These are phyloP conservation scores for Gymnorhina tibicen DNA, from an alignment of 2,113 vertebrate genomes.

Conservation along the genomic window DNA sequence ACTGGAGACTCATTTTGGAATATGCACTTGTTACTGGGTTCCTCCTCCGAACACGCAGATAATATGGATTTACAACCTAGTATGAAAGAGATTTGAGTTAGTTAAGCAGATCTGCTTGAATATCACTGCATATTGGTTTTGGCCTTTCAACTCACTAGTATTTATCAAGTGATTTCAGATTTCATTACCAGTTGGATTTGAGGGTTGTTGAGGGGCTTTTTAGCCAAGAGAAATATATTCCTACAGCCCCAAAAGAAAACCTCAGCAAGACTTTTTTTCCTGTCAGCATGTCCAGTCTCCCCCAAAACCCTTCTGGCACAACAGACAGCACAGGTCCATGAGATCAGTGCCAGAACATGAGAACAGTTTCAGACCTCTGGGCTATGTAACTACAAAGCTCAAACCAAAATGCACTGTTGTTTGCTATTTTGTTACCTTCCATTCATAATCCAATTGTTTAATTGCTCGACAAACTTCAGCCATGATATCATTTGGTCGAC, in stretches of 20 bases:
- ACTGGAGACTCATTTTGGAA: slow-evolving; percentile 97
- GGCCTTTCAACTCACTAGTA: background rate
- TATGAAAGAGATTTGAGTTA: background rate
- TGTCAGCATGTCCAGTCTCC: background rate
- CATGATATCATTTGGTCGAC: slow-evolving; percentile 97
- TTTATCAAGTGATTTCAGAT: background rate
- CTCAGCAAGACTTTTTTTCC: background rate
- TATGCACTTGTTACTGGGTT: slow-evolving; percentile 91
- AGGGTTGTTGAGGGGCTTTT: background rate
- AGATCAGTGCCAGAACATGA: background rate
- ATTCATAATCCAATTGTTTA: slow-evolving; percentile 97
- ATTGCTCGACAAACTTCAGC: slow-evolving; percentile 96
- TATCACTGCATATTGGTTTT: background rate
- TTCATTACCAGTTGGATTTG: background rate
- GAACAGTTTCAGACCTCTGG: background rate
- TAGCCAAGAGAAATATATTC: background rate
- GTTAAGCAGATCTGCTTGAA: background rate
- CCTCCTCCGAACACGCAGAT: slow-evolving; percentile 92
- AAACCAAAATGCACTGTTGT: background rate
- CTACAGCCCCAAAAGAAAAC: background rate
- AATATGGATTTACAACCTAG: slow-evolving; percentile 96
- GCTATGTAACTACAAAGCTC: background rate
- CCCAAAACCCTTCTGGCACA: background rate
- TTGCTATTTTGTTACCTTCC: slow-evolving; percentile 84
- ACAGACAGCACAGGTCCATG: background rate